A percentile compares a stretch with the other conserved stretches of the same genome.
Conservation (phyloP, 2,888 invertebrate species). For the Beris chalybata region DNA sequence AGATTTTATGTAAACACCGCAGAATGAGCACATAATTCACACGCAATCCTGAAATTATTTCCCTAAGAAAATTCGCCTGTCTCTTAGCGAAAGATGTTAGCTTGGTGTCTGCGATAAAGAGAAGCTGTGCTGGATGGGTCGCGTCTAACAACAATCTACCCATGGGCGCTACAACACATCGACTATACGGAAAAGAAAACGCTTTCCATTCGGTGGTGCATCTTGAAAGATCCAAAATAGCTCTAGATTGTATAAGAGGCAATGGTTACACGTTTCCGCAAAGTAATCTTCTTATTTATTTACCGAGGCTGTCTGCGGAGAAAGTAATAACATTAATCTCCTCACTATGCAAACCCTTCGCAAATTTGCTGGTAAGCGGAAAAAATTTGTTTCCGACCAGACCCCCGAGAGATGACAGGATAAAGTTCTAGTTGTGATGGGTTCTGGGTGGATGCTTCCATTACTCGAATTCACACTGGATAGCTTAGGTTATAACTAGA, state of each 20-base stretch:
- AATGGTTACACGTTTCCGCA: conserved; percentile 42
- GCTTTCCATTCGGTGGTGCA: too few species aligned
- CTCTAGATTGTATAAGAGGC: not conserved
- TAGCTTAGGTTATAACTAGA: conserved; percentile 5
- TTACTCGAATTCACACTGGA: conserved; percentile 7
- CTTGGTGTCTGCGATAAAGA: too few species aligned
- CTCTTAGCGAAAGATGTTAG: too few species aligned
- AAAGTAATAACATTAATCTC: conserved; percentile 45
- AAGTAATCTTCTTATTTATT: conserved; percentile 44
- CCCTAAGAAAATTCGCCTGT: too few species aligned
- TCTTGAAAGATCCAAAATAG: too few species aligned
- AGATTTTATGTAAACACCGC: too few species aligned
- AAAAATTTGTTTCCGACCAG: conserved; percentile 35
- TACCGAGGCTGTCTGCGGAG: conserved; percentile 42
- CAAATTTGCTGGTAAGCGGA: conserved; percentile 38
- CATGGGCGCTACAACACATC: too few species aligned
- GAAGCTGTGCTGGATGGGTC: too few species aligned
- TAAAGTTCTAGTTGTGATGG: conserved; percentile 27
- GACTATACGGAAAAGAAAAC: too few species aligned
- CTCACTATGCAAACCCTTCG: conserved; percentile 38
- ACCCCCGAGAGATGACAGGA: conserved; percentile 7
- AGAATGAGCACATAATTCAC: too few species aligned
- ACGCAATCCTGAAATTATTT: too few species aligned
- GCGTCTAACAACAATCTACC: too few species aligned
- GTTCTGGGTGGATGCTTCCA: conserved; percentile 34